phyloP scores from a whole-genome alignment of 2,113 vertebrate species.

The Antechinus flavipes region DNA sequence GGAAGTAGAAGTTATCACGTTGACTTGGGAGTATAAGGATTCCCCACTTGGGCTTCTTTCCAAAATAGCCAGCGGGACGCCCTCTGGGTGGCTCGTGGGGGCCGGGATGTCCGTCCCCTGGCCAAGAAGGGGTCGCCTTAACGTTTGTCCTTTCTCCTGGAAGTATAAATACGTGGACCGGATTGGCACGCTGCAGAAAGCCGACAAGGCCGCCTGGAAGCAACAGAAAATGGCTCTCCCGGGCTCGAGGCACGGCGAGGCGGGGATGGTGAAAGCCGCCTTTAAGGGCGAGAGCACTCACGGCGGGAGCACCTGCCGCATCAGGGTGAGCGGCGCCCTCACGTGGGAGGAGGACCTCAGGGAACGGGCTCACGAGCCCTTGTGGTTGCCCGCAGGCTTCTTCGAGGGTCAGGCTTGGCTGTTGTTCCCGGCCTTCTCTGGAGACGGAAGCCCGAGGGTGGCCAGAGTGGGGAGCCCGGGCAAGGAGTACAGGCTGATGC shows the following conservation, averaged over 20 bases:
- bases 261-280: constrained; percentile 74
- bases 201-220: constrained; percentile 81
- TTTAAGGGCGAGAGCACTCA: constrained; percentile 85
- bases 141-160: neutral
- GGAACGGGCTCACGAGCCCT: too few species aligned
- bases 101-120: neutral
- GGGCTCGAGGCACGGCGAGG: constrained; percentile 80
- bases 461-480: too few species aligned
- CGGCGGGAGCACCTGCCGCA: constrained; percentile 71
- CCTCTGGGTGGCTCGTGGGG: neutral
- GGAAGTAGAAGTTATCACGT: neutral
- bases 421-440: neutral
- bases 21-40: neutral
- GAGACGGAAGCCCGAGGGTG: neutral
- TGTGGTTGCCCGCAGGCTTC: too few species aligned
- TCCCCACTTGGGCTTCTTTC: neutral
- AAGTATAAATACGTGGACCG: constrained; percentile 14
- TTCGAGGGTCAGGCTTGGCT: neutral
- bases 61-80: neutral
- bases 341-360: neutral
- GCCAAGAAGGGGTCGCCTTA: neutral
- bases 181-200: constrained; percentile 64
- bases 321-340: constrained; percentile 82
- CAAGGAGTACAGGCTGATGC: too few species aligned
- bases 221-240: constrained; percentile 76